A percentile compares a stretch with the other conserved stretches of the same genome.
phyloP scores from a whole-genome alignment of 2,797 vertebrate genomes.

The Tamandua tetradactyla region DNA sequence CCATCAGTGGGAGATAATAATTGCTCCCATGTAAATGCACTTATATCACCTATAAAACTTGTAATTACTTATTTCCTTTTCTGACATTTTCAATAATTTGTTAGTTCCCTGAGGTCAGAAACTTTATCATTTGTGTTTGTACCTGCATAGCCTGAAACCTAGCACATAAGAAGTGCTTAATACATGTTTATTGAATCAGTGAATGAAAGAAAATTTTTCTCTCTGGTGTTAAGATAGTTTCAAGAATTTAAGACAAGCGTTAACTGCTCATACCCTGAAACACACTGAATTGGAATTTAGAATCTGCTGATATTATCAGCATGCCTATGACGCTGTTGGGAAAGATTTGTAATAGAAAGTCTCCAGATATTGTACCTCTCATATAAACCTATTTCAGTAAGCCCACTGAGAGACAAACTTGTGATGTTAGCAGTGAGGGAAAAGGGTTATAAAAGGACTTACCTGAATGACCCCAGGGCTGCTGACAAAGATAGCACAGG shows the following conservation, averaged over 20 bases:
- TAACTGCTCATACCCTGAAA: background rate
- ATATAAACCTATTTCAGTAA: background rate
- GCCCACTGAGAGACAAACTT: background rate
- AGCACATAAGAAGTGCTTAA: background rate
- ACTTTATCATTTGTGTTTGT: background rate
- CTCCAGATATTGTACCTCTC: background rate
- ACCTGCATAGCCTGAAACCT: background rate
- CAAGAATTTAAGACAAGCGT: background rate
- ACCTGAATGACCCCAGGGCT: background rate
- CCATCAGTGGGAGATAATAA: background rate
- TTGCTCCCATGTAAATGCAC: background rate
- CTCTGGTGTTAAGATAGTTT: background rate
- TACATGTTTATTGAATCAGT: background rate
- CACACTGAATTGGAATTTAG: background rate
- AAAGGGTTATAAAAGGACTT: background rate
- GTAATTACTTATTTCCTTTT: constrained; percentile 20
- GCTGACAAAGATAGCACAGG: background rate
- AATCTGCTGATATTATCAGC: background rate
- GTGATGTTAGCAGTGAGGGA: background rate
- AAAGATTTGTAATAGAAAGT: background rate
- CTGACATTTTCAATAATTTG: background rate
- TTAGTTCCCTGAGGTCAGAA: background rate
- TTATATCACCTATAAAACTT: background rate
- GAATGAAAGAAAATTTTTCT: background rate
- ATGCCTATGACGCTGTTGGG: background rate